These are phyloP conservation scores for Phodopus roborovskii DNA, from an alignment of 2,113 vertebrate species.

Conservation along the genomic window DNA sequence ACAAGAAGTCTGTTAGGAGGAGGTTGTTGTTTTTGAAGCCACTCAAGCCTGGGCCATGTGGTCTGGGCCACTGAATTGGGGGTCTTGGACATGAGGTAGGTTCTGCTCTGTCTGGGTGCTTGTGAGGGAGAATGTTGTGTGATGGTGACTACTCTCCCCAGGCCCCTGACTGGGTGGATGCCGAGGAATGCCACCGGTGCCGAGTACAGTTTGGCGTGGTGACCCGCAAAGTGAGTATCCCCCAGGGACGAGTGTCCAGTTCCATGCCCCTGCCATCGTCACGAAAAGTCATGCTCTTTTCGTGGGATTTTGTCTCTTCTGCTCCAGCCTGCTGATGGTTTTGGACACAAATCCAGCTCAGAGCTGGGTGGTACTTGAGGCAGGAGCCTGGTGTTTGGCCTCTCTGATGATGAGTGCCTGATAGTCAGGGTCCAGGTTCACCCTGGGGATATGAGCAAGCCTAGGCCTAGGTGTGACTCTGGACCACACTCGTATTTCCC, in stretches of 20 bases:
- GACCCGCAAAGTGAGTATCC: constrained; percentile 94
- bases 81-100: too few species aligned
- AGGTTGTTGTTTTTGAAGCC: not conserved
- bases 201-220: constrained; percentile 98
- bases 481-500: not conserved
- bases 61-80: not conserved
- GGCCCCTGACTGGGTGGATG: constrained; percentile 99
- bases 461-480: not conserved
- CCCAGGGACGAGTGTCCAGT: too few species aligned
- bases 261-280: not conserved
- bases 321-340: not conserved
- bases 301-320: accelerated
- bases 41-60: not conserved
- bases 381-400: not conserved
- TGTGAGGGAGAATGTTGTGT: accelerated
- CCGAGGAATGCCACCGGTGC: constrained; percentile 98
- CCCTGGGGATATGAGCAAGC: not conserved
- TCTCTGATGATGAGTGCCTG: not conserved
- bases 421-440: not conserved
- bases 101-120: accelerated
- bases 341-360: not conserved
- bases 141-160: constrained; percentile 67
- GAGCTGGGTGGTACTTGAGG: not conserved
- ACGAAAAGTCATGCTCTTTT: accelerated
- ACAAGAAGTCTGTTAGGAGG: not conserved